A percentile compares a stretch with the other conserved stretches of the same genome.
Conservation (phyloP, 2,797 vertebrate genomes). For the Argyrosomus regius region DNA sequence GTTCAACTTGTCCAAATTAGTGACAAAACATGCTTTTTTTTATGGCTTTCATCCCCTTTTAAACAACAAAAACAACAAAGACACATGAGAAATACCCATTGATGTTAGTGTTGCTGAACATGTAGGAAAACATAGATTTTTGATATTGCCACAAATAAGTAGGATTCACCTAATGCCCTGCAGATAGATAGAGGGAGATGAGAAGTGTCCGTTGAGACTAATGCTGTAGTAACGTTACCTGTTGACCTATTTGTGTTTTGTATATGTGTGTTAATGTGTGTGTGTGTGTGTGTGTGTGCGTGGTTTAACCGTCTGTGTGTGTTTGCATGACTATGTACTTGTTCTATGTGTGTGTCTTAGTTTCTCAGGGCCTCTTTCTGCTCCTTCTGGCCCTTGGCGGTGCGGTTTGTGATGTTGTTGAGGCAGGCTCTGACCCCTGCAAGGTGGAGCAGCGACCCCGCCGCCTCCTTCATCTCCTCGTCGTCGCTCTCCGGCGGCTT, state of each 20-base stretch:
- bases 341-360: constrained; percentile 80
- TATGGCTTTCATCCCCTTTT: constrained; percentile 99
- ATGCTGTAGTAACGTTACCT: constrained; percentile 82
- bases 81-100: constrained; percentile 83
- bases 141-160: constrained; percentile 99
- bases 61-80: constrained; percentile 86
- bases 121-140: constrained; percentile 91
- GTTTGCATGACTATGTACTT: constrained; percentile 54
- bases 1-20: constrained; percentile 72
- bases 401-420: constrained; percentile 98
- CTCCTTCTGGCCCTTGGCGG: constrained; percentile 97
- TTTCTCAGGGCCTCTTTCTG: constrained; percentile 95
- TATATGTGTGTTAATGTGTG: constrained; percentile 34
- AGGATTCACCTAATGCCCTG: constrained; percentile 99
- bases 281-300: constrained; percentile 50
- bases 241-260: constrained; percentile 78
- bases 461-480: constrained; percentile 99
- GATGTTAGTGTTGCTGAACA: constrained; percentile 84
- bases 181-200: constrained; percentile 91
- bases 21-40: constrained; percentile 81
- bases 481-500: constrained; percentile 96
- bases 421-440: constrained; percentile 95
- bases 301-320: constrained; percentile 36
- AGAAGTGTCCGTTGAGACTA: constrained; percentile 81
- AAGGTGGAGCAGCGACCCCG: constrained; percentile 96